Base-by-base conservation (phyloP, 2,113 vertebrate genomes). In the Salvelinus alpinus region DNA sequence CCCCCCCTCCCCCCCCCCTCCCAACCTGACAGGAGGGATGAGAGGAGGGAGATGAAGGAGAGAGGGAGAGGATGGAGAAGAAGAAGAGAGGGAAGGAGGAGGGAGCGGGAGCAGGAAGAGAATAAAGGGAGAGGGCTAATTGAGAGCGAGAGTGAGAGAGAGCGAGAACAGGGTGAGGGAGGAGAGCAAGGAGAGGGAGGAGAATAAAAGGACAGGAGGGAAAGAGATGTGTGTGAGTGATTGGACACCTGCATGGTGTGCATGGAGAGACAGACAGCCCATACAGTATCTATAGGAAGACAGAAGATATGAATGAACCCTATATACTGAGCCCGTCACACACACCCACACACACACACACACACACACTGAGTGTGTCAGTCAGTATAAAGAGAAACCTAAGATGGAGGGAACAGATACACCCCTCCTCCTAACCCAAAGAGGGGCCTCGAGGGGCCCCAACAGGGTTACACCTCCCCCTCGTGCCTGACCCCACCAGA, bases 391-490 rank as follows among this genome's bases (percentile, higher is more conserved):
- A 77, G 74, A 84, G 80, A 87, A 89, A 89, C 84, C 78, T 82
- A 86, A 90, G 84, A 87, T 83, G 84, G 84, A n/a, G 73, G 82
- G 80, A 78, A 64, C 59, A 44, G 74, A 72, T 71, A 48, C 64
- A 3, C 24, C 22, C 11, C 22, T 24, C 47, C 69, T 27, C 69
- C 47, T 47, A 4, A 27, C 75, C 64, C 34, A 44, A 9, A 44
- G 9, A 9, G 34, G 7, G 34, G 34, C 71, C 24, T n/a, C 34
- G 20, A 44, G 78, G 83, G 86, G 74, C 79, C 78, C 79, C 77
- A 67, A 72, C 34, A 70, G 80, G 81, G 80, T 86, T 79, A 80
- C n/a, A 31, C 77, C 70, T 75, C 71, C 78, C 68, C 77, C 22
- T 79, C 11, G 64, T 51, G 70, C 71, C 71, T 74, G 72, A 72